Evolutionary conservation across 1,140 invertebrate species (phyloP), one percentile per base, ranked within the genome.

Genomic region (Physella acuta): DNA sequence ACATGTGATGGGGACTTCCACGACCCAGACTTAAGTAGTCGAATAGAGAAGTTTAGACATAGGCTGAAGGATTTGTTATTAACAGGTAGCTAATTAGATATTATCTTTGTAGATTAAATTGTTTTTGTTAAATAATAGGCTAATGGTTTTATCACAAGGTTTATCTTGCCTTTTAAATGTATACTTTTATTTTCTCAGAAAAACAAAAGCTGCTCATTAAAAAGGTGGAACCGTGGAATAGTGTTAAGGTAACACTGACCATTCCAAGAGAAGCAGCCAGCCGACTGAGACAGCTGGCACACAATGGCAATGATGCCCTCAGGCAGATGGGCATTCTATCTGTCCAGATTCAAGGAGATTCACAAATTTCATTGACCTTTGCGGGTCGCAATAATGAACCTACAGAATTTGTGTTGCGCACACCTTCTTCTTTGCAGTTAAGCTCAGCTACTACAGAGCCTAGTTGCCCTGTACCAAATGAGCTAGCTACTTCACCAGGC

Each of bases 221-320:
- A 75, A 93, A 97, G 89, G 92, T 97, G 87, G 95, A 98, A 89
- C 95, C 95, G 89, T 97, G 94, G 94, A 96, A 97, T 87, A 95
- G 94, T 80, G 95, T 98, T 75, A 91, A 93, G 86, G 94, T 98
- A 82, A 97, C 94, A 85, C 92, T 98, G 87, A 94, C 94, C 80
- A 94, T 98, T 87, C 94, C 95, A 75, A 90, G 92, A 82, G 95
- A 97, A 86, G 95, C 95, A 81, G 95, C 95, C 76, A 85, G 91
- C 76, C 89, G 93, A 76, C 87, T 98, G 79, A 89, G 94, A 78
- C 92, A 93, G 82, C 87, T 98, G 79, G 95, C 95, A 70, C 91
- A 93, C 81, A 91, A 93, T 83, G 93, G 94, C 74, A 93, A 93
- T 81, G 87, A 90, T 68, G 91, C 92, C 74, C 89, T 98, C 74